These are phyloP conservation scores for Formica aserva DNA, from an alignment of 2,888 invertebrate species.

Conservation along the genomic window DNA sequence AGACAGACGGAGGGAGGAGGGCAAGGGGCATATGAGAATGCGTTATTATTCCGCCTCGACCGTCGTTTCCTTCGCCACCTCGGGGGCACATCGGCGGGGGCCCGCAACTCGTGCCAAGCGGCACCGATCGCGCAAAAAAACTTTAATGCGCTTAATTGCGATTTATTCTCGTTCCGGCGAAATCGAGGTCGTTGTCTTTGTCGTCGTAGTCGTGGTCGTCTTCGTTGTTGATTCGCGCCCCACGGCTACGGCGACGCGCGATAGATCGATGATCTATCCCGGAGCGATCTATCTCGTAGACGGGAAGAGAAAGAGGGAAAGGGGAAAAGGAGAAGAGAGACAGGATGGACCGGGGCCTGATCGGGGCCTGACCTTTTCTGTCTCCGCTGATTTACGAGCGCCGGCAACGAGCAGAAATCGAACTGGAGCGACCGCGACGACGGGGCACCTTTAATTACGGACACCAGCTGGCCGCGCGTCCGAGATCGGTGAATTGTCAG, in stretches of 20 bases:
- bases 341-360: slow-evolving; percentile 50
- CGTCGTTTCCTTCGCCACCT: slow-evolving; percentile 37
- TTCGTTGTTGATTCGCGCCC: slow-evolving; percentile 38
- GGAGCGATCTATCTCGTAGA: slow-evolving; percentile 18
- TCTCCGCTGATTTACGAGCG: slow-evolving; percentile 75
- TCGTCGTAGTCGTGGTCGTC: neutral
- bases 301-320: neutral
- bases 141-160: slow-evolving; percentile 69
- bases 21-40: slow-evolving; percentile 14
- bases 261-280: slow-evolving; percentile 50
- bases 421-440: slow-evolving; percentile 72
- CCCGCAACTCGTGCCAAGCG: slow-evolving; percentile 21
- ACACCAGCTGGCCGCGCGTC: slow-evolving; percentile 44
- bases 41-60: slow-evolving; percentile 48
- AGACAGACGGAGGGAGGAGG: neutral
- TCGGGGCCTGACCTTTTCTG: slow-evolving; percentile 69
- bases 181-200: slow-evolving; percentile 65
- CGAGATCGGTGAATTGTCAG: slow-evolving; percentile 53
- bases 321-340: slow-evolving; percentile 19
- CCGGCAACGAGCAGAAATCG: slow-evolving; percentile 72
- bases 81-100: slow-evolving; percentile 24
- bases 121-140: slow-evolving; percentile 63
- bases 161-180: slow-evolving; percentile 49
- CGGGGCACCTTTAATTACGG: slow-evolving; percentile 72
- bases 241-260: slow-evolving; percentile 43